phyloP scores from a whole-genome alignment of 2,888 invertebrate species.

The Oeneis ivallda region DNA sequence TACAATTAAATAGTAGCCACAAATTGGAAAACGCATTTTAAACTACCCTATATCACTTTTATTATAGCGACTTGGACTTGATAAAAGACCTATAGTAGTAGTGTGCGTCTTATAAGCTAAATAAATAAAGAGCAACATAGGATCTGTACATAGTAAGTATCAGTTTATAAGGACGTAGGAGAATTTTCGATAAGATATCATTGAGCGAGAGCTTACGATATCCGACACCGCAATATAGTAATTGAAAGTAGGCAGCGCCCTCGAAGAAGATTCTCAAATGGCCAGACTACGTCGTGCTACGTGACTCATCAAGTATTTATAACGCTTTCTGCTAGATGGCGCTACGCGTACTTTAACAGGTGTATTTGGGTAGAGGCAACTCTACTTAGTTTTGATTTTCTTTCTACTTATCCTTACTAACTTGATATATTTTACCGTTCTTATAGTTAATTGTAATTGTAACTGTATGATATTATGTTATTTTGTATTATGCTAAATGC shows the following conservation, averaged over 20 bases:
- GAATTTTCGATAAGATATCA: neutral
- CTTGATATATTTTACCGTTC: too few species aligned
- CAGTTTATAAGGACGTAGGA: neutral
- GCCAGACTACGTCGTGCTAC: constrained; percentile 5
- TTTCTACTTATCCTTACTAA: neutral
- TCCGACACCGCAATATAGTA: neutral
- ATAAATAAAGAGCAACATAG: too few species aligned
- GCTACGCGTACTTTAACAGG: constrained; percentile 8
- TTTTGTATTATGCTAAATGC: neutral
- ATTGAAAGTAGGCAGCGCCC: constrained; percentile 32
- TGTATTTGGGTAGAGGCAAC: neutral
- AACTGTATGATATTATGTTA: neutral
- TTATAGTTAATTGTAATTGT: neutral
- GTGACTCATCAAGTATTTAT: constrained; percentile 3
- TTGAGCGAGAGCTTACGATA: neutral
- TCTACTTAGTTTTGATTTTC: neutral
- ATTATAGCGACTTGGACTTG: too few species aligned
- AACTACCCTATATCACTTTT: too few species aligned
- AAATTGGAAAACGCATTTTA: too few species aligned
- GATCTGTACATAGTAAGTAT: too few species aligned
- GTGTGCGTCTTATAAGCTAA: too few species aligned
- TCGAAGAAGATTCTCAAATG: constrained; percentile 24
- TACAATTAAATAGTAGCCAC: too few species aligned
- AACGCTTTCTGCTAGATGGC: constrained; percentile 32
- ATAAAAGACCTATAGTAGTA: too few species aligned